These are phyloP conservation scores for Cosmopolites sordidus DNA, from an alignment of 2,888 invertebrate genomes.

Conservation along the genomic window DNA sequence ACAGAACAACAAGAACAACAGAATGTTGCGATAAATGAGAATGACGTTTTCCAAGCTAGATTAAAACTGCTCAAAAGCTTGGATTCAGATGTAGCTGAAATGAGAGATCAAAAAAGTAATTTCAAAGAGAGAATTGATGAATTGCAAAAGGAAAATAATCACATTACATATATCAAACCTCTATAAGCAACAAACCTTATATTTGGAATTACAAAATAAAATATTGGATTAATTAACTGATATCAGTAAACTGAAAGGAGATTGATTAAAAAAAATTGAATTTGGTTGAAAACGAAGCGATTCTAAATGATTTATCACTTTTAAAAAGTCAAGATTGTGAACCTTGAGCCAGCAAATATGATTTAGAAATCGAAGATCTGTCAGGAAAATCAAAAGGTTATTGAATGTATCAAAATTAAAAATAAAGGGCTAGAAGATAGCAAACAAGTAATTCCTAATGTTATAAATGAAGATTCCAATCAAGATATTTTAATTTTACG, in stretches of 20 bases:
- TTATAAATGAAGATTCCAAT: too few species aligned
- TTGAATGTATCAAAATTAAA: neutral
- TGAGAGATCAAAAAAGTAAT: neutral
- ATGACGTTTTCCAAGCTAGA: neutral
- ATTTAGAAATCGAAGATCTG: neutral
- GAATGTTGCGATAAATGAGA: neutral
- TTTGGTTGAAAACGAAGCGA: too few species aligned
- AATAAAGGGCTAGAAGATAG: neutral
- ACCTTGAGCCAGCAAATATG: neutral
- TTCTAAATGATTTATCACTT: too few species aligned
- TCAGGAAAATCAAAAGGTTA: neutral
- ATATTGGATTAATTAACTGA: neutral
- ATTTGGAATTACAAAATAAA: neutral
- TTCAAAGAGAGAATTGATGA: neutral
- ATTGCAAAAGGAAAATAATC: neutral
- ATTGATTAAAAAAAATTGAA: neutral
- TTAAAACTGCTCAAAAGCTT: neutral
- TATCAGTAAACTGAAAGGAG: neutral
- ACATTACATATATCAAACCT: neutral
- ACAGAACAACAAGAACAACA: neutral
- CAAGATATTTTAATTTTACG: too few species aligned
- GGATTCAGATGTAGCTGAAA: neutral
- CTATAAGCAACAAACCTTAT: neutral
- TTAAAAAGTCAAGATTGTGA: too few species aligned
- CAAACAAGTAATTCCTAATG: too few species aligned